These are phyloP conservation scores for Atta colombica DNA, from an alignment of 1,140 invertebrate species.

Conservation along the genomic window DNA sequence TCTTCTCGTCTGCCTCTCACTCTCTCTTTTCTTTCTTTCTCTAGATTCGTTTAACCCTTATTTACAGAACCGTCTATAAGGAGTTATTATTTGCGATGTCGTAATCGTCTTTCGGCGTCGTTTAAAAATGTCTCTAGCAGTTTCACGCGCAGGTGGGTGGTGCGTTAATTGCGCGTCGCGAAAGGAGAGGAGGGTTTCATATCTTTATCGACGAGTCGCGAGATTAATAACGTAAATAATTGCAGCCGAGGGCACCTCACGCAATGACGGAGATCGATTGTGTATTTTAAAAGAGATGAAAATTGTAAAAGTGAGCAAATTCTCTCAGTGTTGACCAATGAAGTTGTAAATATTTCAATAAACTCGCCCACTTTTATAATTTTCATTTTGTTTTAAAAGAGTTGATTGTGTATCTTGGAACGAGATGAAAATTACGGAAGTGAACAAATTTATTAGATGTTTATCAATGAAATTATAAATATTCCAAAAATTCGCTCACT, in stretches of 20 bases:
- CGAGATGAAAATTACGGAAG: too few species aligned
- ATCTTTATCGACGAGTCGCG: not conserved
- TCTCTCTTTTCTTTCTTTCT: not conserved
- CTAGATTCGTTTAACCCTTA: conserved; percentile 37
- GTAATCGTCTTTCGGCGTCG: not conserved
- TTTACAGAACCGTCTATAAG: conserved; percentile 18
- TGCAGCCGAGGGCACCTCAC: not conserved
- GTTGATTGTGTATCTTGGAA: too few species aligned
- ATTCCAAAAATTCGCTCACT: too few species aligned
- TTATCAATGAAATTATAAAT: too few species aligned
- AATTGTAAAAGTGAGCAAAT: too few species aligned
- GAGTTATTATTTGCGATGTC: conserved; percentile 15
- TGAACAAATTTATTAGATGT: too few species aligned
- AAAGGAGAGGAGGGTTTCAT: not conserved
- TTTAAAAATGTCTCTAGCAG: not conserved
- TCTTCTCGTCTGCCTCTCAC: conserved; percentile 12
- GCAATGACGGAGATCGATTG: not conserved
- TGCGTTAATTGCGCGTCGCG: conserved; percentile 1
- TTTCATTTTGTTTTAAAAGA: too few species aligned
- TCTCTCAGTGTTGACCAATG: too few species aligned
- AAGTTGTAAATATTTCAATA: too few species aligned
- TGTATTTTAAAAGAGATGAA: too few species aligned
- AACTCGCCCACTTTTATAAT: too few species aligned
- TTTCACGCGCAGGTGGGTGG: not conserved
- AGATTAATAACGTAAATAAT: not conserved